Evolutionary conservation across 2,888 invertebrate species (phyloP).

Genomic region (Cerastoderma edule): DNA sequence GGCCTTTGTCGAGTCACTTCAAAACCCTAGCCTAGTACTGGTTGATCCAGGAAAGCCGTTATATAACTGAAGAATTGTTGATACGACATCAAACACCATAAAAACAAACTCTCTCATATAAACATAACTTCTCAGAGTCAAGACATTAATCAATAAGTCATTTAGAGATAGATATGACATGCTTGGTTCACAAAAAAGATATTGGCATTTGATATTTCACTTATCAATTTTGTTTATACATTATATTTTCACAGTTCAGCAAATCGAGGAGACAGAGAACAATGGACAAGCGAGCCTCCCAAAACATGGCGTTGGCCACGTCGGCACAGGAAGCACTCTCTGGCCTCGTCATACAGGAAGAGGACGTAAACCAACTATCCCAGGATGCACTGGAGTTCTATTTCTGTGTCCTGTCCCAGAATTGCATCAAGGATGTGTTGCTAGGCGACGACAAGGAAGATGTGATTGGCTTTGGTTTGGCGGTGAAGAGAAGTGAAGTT

Average conservation of each 20-base stretch:
- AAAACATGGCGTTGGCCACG: slow-evolving; percentile 63
- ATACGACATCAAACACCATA: too few relatives aligned
- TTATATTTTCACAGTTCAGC: slow-evolving; percentile 58
- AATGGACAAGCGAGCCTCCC: slow-evolving; percentile 67
- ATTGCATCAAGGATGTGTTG: slow-evolving; percentile 65
- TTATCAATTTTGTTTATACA: too few relatives aligned
- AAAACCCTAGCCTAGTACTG: too few relatives aligned
- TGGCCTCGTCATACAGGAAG: slow-evolving; percentile 34
- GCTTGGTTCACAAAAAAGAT: too few relatives aligned
- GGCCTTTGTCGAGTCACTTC: too few relatives aligned
- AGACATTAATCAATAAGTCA: too few relatives aligned
- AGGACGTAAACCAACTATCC: slow-evolving; percentile 57
- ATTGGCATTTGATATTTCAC: too few relatives aligned
- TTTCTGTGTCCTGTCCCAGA: slow-evolving; percentile 68
- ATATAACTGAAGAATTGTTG: too few relatives aligned
- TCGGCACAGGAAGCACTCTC: slow-evolving; percentile 56
- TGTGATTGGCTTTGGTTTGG: slow-evolving; percentile 70
- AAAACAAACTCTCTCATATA: too few relatives aligned
- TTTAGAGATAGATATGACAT: too few relatives aligned
- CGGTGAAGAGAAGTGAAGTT: slow-evolving; percentile 68
- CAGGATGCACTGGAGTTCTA: slow-evolving; percentile 63
- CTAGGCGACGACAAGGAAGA: slow-evolving; percentile 65
- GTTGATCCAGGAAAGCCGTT: too few relatives aligned
- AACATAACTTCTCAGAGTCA: too few relatives aligned
- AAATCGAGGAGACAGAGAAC: slow-evolving; percentile 67